Evolutionary conservation across 2,113 vertebrate genomes (phyloP).

Genomic region (Neodontobutis hainanensis): DNA sequence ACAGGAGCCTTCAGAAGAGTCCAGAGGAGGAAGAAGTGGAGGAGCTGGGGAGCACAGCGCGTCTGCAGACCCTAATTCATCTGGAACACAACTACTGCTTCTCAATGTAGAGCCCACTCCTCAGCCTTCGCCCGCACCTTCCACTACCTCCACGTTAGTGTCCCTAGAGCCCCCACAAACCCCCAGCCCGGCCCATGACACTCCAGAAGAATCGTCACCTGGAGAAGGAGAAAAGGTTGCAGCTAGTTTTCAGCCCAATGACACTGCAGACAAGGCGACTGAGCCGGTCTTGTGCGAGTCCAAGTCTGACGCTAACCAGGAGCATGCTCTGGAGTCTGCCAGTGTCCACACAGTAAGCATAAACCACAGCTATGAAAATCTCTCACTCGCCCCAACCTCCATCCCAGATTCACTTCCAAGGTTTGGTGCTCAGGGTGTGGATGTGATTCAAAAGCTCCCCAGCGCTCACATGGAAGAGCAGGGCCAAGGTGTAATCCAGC

Average conservation of each 20-base stretch:
- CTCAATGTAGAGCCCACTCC: constrained; percentile 70
- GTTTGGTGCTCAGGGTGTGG: constrained; percentile 80
- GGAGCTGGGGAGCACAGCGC: constrained; percentile 77
- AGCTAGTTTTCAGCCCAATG: constrained; percentile 30
- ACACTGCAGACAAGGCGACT: constrained; percentile 32
- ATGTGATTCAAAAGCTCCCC: constrained; percentile 74
- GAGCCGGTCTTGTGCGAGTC: constrained; percentile 47
- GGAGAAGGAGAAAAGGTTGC: constrained; percentile 45
- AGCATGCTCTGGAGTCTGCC: constrained; percentile 16
- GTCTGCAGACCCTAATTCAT: constrained; percentile 81
- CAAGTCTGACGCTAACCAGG: constrained; percentile 25
- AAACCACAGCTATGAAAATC: constrained; percentile 28
- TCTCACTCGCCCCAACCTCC: constrained; percentile 74
- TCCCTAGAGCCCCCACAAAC: constrained; percentile 68
- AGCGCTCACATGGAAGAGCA: constrained; percentile 61
- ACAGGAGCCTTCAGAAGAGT: constrained; percentile 84
- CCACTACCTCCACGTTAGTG: constrained; percentile 67
- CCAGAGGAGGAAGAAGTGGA: constrained; percentile 79
- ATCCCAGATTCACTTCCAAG: constrained; percentile 81
- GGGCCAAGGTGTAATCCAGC: constrained; percentile 73
- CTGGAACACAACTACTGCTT: constrained; percentile 97
- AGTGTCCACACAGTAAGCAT: background rate
- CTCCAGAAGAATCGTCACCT: constrained; percentile 26
- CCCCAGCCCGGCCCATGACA: constrained; percentile 52
- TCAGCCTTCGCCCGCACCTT: constrained; percentile 55